Evolutionary conservation across 2,113 vertebrate species (phyloP).

Genomic region (Cephalopterus ornatus): DNA sequence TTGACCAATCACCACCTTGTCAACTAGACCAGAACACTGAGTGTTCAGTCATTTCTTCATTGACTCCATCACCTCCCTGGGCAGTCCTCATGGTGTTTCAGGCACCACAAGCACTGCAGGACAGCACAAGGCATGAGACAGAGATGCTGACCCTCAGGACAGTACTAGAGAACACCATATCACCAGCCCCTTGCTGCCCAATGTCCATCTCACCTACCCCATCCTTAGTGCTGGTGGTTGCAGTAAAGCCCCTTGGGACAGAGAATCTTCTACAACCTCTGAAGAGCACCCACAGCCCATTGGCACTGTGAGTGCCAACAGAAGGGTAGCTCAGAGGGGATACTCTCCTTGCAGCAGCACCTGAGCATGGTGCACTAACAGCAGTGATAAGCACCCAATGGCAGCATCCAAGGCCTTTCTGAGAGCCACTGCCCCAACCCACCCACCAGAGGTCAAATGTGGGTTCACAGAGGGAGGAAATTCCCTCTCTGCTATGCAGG

Average conservation of each 20-base stretch:
- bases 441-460: neutral
- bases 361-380: neutral
- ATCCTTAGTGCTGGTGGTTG: neutral
- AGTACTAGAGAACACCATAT: accelerated
- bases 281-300: neutral
- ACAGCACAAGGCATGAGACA: neutral
- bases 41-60: neutral
- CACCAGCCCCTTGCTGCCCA: neutral
- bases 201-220: accelerated
- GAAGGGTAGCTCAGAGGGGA: neutral
- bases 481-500: neutral
- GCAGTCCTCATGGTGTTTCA: neutral
- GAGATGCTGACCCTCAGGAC: accelerated
- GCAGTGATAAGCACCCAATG: accelerated
- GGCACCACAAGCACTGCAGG: neutral
- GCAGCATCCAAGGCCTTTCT: neutral
- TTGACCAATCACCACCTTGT: neutral
- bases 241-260: accelerated
- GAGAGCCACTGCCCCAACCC: neutral
- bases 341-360: neutral
- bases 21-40: neutral
- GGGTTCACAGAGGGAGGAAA: neutral
- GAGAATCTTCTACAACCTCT: neutral
- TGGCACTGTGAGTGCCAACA: neutral
- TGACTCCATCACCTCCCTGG: neutral